These are phyloP conservation scores for Ectobius pallidus DNA, from an alignment of 2,888 invertebrate genomes.

Conservation along the genomic window DNA sequence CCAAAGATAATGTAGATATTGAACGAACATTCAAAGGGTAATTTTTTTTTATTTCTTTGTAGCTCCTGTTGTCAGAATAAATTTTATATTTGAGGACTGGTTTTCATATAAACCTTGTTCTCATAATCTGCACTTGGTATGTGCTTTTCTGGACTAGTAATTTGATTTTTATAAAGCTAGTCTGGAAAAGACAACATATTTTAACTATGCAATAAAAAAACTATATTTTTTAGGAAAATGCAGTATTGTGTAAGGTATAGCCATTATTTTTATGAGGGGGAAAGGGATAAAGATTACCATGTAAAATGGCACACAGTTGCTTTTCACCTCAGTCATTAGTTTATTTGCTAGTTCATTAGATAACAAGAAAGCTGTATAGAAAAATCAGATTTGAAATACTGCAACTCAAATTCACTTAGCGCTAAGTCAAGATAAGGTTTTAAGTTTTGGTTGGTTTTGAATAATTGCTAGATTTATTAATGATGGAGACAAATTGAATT, in stretches of 20 bases:
- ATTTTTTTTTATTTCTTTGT: slow-evolving; percentile 1
- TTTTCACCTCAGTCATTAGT: slow-evolving; percentile 6
- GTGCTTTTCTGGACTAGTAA: not conserved
- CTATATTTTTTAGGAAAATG: slow-evolving; percentile 21
- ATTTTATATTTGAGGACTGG: not conserved
- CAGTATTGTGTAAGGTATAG: not conserved
- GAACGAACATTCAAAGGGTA: not conserved
- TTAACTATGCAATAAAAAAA: slow-evolving; percentile 4
- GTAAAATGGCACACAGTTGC: slow-evolving; percentile 14
- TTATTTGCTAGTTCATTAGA: not conserved
- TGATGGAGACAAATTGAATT: not conserved
- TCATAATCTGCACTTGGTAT: not conserved
- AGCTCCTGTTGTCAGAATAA: not conserved
- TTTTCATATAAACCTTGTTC: not conserved
- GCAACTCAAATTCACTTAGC: not conserved
- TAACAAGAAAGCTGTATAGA: not conserved
- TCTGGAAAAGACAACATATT: slow-evolving; percentile 12
- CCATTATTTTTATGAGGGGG: slow-evolving; percentile 26
- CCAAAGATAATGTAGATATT: slow-evolving; percentile 20
- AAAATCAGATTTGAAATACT: not conserved
- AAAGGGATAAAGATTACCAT: slow-evolving; percentile 9
- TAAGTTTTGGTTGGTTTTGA: not conserved
- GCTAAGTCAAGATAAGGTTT: not conserved
- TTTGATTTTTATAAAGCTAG: not conserved
- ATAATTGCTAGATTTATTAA: not conserved